A percentile compares a stretch with the other conserved stretches of the same genome.
These are phyloP conservation scores for Drosophila lacertosa DNA, from an alignment of 1,140 invertebrate species.

Conservation along the genomic window DNA sequence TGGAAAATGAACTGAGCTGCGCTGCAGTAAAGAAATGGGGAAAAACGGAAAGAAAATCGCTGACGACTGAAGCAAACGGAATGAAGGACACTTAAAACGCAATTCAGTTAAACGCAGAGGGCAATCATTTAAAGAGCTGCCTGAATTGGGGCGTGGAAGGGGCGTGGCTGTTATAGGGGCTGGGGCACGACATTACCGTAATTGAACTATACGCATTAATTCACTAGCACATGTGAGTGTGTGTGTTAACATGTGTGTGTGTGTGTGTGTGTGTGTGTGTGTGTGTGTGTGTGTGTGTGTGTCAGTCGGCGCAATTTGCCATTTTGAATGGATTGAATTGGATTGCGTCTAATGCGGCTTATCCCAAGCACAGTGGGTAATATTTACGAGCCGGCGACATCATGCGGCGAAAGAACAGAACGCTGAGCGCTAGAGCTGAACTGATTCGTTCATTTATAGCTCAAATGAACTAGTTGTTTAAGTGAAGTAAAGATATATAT, in stretches of 20 bases:
- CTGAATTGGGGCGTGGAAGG: too few relatives aligned
- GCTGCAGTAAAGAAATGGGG: background rate
- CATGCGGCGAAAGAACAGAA: slow-evolving; percentile 16
- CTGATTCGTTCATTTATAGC: background rate
- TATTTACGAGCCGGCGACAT: slow-evolving; percentile 37
- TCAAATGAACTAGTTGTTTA: background rate
- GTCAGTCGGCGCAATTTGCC: slow-evolving; percentile 56
- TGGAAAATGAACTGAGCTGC: slow-evolving; percentile 59
- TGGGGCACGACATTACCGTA: slow-evolving; percentile 38
- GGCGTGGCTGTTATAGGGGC: too few relatives aligned
- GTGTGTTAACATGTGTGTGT: slow-evolving; percentile 19
- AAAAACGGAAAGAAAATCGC: background rate
- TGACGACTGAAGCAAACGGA: too few relatives aligned
- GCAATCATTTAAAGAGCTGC: slow-evolving; percentile 9
- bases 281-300: slow-evolving; percentile 22
- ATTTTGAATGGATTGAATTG: slow-evolving; percentile 68
- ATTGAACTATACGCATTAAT: slow-evolving; percentile 46
- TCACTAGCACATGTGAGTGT: slow-evolving; percentile 40
- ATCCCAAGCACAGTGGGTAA: slow-evolving; percentile 45
- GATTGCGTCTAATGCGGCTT: slow-evolving; percentile 58
- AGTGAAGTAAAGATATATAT: background rate
- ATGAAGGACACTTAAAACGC: slow-evolving; percentile 67
- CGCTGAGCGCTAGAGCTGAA: slow-evolving; percentile 2
- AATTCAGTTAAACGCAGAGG: slow-evolving; percentile 73
- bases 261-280: background rate